These are phyloP conservation scores for Sminthurinus aureus DNA, from an alignment of 2,888 invertebrate species.

Conservation along the genomic window DNA sequence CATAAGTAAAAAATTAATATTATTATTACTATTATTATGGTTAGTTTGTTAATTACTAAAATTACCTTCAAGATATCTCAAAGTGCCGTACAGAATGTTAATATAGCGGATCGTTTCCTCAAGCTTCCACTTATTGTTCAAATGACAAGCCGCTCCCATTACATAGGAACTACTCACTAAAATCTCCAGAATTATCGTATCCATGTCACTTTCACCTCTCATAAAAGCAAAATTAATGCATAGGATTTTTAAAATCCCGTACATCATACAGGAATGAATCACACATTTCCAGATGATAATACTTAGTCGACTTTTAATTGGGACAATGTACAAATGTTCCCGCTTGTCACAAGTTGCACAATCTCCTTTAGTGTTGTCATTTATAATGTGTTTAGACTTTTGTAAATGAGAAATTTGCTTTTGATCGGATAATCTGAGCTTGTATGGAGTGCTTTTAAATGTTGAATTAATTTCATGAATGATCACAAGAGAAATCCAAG, in stretches of 20 bases:
- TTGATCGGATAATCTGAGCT: no score
- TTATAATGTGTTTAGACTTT: no score
- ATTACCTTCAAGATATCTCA: background rate
- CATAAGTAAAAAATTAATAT: no score
- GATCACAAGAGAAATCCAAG: no score
- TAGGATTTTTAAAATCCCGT: background rate
- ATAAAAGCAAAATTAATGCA: no score
- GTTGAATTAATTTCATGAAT: no score
- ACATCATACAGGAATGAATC: background rate
- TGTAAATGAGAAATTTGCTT: no score
- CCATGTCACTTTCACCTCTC: no score
- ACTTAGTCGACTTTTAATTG: background rate
- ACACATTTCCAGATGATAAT: background rate
- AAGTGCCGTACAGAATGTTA: background rate
- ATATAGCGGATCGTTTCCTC: background rate
- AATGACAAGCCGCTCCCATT: background rate
- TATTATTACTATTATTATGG: no score
- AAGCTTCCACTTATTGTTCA: background rate
- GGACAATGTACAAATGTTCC: background rate
- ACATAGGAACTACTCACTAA: background rate
- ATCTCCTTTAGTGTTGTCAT: no score
- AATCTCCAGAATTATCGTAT: background rate
- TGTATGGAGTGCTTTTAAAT: no score
- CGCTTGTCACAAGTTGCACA: no score
- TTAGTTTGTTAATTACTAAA: background rate